A percentile compares a stretch with the other conserved stretches of the same genome.
Evolutionary conservation across 1,140 invertebrate genomes (phyloP).

Genomic region (Xylocopa sonorina): DNA sequence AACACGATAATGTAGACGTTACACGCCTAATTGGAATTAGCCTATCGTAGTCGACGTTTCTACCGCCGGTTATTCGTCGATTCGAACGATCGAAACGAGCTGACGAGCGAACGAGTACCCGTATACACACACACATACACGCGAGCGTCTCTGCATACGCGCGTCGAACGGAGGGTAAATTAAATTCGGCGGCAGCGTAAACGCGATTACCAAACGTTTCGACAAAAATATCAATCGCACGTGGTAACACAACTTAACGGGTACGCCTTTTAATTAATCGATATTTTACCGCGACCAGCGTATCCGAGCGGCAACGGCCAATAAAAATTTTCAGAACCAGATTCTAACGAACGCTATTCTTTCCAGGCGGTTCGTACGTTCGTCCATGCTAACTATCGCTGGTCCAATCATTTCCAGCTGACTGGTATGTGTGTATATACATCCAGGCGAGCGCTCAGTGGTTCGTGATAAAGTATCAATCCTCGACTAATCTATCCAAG

Average conservation of each 20-base stretch:
- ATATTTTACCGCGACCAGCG: slow-evolving; percentile 70
- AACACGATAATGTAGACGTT: slow-evolving; percentile 22
- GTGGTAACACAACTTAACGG: slow-evolving; percentile 77
- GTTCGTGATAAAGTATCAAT: slow-evolving; percentile 59
- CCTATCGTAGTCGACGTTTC: slow-evolving; percentile 47
- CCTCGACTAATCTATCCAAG: slow-evolving; percentile 43
- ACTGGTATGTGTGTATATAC: too few species aligned
- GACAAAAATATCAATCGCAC: slow-evolving; percentile 78
- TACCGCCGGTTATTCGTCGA: slow-evolving; percentile 59
- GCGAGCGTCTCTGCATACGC: too few species aligned
- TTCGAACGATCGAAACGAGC: slow-evolving; percentile 60
- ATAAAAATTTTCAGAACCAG: neutral
- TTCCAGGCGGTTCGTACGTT: too few species aligned
- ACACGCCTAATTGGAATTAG: too few species aligned
- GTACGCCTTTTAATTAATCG: slow-evolving; percentile 77
- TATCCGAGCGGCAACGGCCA: neutral
- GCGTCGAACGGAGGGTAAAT: slow-evolving; percentile 73
- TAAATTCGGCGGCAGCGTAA: slow-evolving; percentile 75
- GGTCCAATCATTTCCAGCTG: too few species aligned
- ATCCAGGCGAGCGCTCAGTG: too few species aligned
- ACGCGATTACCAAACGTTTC: slow-evolving; percentile 75
- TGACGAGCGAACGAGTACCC: slow-evolving; percentile 24
- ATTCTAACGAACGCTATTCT: neutral
- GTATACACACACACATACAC: too few species aligned
- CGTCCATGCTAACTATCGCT: too few species aligned